phyloP scores from a whole-genome alignment of 2,797 vertebrate genomes.

The Rhodeus uyekii region DNA sequence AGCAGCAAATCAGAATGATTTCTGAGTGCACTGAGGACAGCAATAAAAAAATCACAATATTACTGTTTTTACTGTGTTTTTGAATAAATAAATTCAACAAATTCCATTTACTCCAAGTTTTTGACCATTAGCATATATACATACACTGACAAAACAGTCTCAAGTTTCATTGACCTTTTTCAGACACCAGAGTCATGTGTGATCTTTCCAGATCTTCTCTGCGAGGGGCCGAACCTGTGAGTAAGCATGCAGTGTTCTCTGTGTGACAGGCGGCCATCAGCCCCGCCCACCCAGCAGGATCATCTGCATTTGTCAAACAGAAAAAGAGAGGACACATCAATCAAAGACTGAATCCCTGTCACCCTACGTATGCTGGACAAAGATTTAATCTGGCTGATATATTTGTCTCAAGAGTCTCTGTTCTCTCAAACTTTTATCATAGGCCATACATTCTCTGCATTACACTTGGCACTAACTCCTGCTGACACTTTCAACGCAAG shows the following conservation, averaged over 20 bases:
- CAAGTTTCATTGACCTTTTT: conserved; percentile 81
- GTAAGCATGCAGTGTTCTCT: conserved; percentile 80
- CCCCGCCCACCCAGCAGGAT: conserved; percentile 89
- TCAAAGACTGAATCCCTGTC: neutral
- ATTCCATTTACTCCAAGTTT: neutral
- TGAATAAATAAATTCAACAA: neutral
- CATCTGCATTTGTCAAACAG: conserved; percentile 76
- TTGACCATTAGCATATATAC: neutral
- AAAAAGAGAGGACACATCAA: neutral
- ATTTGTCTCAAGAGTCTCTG: neutral
- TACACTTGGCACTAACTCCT: neutral
- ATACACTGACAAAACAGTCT: neutral
- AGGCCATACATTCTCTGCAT: neutral
- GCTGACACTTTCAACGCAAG: neutral
- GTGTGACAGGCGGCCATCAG: conserved; percentile 93
- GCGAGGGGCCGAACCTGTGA: conserved; percentile 75
- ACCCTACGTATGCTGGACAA: neutral
- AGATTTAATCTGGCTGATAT: neutral
- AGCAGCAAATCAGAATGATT: too few species aligned
- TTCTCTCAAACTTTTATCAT: neutral
- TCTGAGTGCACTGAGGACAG: too few species aligned
- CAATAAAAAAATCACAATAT: too few species aligned
- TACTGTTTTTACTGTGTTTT: neutral
- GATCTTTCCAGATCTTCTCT: conserved; percentile 75
- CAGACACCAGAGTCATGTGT: conserved; percentile 85